Evolutionary conservation across 2,888 invertebrate genomes (phyloP).

Genomic region (Horisme vitalbata): DNA sequence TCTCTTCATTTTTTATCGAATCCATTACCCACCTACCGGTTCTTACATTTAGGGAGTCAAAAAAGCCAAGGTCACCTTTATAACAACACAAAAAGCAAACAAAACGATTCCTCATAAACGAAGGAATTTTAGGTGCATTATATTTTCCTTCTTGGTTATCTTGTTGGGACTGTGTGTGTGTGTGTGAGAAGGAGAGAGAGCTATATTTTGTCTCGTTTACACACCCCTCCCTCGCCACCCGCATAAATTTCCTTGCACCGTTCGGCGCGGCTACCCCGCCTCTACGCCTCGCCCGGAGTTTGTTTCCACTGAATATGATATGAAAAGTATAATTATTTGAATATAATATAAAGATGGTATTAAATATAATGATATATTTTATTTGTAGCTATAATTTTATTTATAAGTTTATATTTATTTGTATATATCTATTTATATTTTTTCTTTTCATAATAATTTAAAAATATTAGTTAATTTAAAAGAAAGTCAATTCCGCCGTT

Average conservation of each 20-base stretch:
- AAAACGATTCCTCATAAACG: slow-evolving; percentile 51
- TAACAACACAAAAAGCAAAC: slow-evolving; percentile 50
- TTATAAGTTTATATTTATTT: no score
- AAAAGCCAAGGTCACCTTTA: slow-evolving; percentile 53
- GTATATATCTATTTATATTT: no score
- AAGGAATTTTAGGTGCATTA: slow-evolving; percentile 67
- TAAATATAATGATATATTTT: no score
- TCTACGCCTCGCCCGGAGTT: slow-evolving; percentile 60
- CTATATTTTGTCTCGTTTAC: slow-evolving; percentile 42
- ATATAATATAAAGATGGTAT: neutral
- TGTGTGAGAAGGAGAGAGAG: slow-evolving; percentile 38
- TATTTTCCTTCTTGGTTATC: slow-evolving; percentile 71
- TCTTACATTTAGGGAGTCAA: slow-evolving; percentile 26
- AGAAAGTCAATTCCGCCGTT: no score
- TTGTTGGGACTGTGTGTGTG: slow-evolving; percentile 47
- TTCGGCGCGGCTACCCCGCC: slow-evolving; percentile 70
- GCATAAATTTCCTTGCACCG: slow-evolving; percentile 66
- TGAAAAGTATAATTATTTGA: neutral
- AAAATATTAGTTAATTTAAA: no score
- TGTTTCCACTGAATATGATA: slow-evolving; percentile 60
- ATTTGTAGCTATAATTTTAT: no score
- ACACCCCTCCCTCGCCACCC: slow-evolving; percentile 45
- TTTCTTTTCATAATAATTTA: no score
- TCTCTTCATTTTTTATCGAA: slow-evolving; percentile 7
- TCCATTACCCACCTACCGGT: slow-evolving; percentile 21